phyloP scores from a whole-genome alignment of 2,888 invertebrate genomes.

The Hydroisotoma schaefferi region DNA sequence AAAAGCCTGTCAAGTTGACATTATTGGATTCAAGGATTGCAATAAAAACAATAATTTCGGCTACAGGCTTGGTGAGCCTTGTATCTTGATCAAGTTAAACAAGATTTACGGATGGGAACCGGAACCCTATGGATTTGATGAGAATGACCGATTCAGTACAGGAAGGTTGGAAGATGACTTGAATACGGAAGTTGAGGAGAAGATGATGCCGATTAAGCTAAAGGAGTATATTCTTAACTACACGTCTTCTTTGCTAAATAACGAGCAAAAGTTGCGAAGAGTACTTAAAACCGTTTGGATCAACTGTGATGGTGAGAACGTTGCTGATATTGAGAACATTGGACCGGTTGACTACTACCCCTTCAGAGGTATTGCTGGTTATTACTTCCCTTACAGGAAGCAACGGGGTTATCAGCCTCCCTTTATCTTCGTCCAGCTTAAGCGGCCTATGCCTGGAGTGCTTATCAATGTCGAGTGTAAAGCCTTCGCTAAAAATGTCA shows the following conservation, averaged over 20 bases:
- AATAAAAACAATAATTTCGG: conserved; percentile 75
- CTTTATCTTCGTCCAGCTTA: conserved; percentile 13
- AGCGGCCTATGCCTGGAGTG: conserved; percentile 63
- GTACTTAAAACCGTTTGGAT: conserved; percentile 76
- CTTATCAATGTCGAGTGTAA: conserved; percentile 90
- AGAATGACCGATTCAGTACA: conserved; percentile 61
- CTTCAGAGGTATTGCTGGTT: conserved; percentile 77
- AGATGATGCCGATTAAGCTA: conserved; percentile 31
- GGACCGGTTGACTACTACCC: conserved; percentile 79
- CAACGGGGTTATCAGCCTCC: conserved; percentile 83
- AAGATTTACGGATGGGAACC: conserved; percentile 79
- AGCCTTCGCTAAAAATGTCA: conserved; percentile 86
- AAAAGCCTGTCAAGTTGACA: conserved; percentile 67
- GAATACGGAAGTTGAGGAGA: conserved; percentile 50
- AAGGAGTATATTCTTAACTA: conserved; percentile 18
- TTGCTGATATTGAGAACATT: conserved; percentile 88
- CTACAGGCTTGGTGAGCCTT: conserved; percentile 81
- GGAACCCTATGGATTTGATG: conserved; percentile 53
- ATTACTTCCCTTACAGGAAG: conserved; percentile 83
- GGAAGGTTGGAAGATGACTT: conserved; percentile 15
- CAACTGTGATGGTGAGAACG: conserved; percentile 91
- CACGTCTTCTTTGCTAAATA: neutral
- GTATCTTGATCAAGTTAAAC: conserved; percentile 94
- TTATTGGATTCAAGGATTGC: conserved; percentile 72
- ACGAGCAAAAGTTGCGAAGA: conserved; percentile 16